These are phyloP conservation scores for Schizopygopsis pylzovi DNA, from an alignment of 2,797 vertebrate species.

Conservation along the genomic window DNA sequence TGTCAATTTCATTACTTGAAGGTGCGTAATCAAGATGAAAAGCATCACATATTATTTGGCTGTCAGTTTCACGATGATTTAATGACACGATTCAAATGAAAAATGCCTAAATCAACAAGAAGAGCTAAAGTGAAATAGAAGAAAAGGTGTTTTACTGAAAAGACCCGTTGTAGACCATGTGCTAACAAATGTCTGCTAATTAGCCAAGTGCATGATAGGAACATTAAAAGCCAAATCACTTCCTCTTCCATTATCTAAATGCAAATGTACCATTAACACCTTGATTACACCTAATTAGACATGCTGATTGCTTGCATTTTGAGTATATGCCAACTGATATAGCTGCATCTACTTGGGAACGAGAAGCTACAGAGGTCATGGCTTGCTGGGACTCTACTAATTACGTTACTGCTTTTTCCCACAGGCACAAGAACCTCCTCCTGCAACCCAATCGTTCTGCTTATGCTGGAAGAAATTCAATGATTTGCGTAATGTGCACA, in stretches of 20 bases:
- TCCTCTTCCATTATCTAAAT: conserved; percentile 29
- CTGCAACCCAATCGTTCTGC: conserved; percentile 54
- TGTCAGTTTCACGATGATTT: neutral
- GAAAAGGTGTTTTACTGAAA: neutral
- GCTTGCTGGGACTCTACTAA: conserved; percentile 21
- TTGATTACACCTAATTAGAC: conserved; percentile 24
- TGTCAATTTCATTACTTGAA: neutral
- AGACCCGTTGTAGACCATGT: conserved; percentile 21
- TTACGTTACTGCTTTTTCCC: conserved; percentile 44
- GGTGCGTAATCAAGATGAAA: neutral
- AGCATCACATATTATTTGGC: neutral
- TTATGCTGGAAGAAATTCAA: conserved; percentile 63
- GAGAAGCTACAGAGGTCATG: neutral
- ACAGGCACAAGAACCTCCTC: conserved; percentile 39
- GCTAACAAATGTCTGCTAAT: conserved; percentile 45
- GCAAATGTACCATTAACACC: conserved; percentile 27
- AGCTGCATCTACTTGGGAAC: neutral
- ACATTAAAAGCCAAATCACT: conserved; percentile 30
- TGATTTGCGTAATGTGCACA: conserved; percentile 59
- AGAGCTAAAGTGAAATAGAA: neutral
- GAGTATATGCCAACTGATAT: neutral
- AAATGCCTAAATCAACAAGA: conserved; percentile 13
- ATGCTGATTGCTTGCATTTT: conserved; percentile 36
- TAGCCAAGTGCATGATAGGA: conserved; percentile 4
- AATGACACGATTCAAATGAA: neutral